Evolutionary conservation across 92 coral and sea anemone species (phyloP).

Genomic region (Epizoanthus fatuus): DNA sequence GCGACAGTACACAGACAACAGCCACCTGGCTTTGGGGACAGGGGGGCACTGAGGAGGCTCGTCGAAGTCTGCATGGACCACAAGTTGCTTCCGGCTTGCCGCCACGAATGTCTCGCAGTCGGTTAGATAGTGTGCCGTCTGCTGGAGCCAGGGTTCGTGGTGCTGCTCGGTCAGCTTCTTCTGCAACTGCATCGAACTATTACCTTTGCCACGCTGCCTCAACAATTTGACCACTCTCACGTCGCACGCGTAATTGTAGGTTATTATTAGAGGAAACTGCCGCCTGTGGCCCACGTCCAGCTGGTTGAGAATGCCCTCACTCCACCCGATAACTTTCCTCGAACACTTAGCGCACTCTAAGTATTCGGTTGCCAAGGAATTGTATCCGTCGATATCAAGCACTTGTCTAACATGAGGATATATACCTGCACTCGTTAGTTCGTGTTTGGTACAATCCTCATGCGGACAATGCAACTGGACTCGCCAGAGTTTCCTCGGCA

Average conservation of each 20-base stretch:
- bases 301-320: slow-evolving; percentile 54
- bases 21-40: slow-evolving; percentile 58
- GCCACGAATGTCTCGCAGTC: slow-evolving; percentile 58
- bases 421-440: slow-evolving; percentile 55
- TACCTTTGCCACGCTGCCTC: slow-evolving; percentile 34
- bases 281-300: slow-evolving; percentile 53
- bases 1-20: slow-evolving; percentile 55
- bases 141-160: slow-evolving; percentile 54
- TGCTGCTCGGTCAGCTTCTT: slow-evolving; percentile 59
- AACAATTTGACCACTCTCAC: slow-evolving; percentile 55
- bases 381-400: slow-evolving; percentile 64
- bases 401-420: slow-evolving; percentile 55
- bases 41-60: slow-evolving; percentile 44
- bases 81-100: neutral
- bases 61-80: neutral
- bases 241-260: slow-evolving; percentile 61
- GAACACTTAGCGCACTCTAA: slow-evolving; percentile 63
- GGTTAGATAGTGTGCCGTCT: slow-evolving; percentile 44
- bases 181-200: slow-evolving; percentile 42
- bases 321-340: slow-evolving; percentile 65
- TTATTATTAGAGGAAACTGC: slow-evolving; percentile 54
- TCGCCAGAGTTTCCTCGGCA: slow-evolving; percentile 33
- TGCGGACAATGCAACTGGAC: slow-evolving; percentile 46
- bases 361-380: slow-evolving; percentile 67
- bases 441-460: slow-evolving; percentile 20